Conservation (phyloP, 2,888 invertebrate genomes). For the Scaptomyza polygonia region DNA sequence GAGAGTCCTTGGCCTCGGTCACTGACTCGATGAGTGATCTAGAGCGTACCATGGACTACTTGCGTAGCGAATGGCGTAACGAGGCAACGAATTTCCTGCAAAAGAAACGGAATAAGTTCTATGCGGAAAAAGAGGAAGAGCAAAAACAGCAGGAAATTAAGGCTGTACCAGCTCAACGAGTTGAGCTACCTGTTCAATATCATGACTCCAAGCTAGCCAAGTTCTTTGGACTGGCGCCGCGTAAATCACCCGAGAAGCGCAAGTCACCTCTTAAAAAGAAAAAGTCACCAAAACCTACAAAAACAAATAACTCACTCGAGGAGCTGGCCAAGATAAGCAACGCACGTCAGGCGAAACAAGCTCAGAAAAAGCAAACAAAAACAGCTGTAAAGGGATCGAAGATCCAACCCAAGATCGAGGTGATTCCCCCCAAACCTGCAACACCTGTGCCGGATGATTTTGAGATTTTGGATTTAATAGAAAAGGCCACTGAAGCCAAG, state of each 20-base stretch:
- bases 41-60: slow-evolving; percentile 83
- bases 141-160: slow-evolving; percentile 33
- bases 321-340: slow-evolving; percentile 70
- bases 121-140: slow-evolving; percentile 68
- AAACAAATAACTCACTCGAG: slow-evolving; percentile 69
- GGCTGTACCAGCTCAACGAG: slow-evolving; percentile 14
- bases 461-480: slow-evolving; percentile 61
- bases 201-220: slow-evolving; percentile 81
- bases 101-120: slow-evolving; percentile 82
- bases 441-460: slow-evolving; percentile 68
- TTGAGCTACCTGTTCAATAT: slow-evolving; percentile 75
- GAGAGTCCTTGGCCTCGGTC: slow-evolving; percentile 76
- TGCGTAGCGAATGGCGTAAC: slow-evolving; percentile 82
- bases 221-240: slow-evolving; percentile 77
- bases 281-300: slow-evolving; percentile 53
- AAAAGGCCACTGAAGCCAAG: slow-evolving; percentile 63
- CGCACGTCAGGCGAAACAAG: slow-evolving; percentile 53
- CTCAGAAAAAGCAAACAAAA: slow-evolving; percentile 23
- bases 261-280: slow-evolving; percentile 72
- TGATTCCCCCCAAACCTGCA: slow-evolving; percentile 46
- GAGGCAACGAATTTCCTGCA: slow-evolving; percentile 83
- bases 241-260: slow-evolving; percentile 71
- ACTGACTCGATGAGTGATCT: slow-evolving; percentile 81
- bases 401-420: slow-evolving; percentile 21
- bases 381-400: slow-evolving; percentile 3